Base-by-base conservation (phyloP, 2,797 vertebrate genomes). In the Micrastur ruficollis region DNA sequence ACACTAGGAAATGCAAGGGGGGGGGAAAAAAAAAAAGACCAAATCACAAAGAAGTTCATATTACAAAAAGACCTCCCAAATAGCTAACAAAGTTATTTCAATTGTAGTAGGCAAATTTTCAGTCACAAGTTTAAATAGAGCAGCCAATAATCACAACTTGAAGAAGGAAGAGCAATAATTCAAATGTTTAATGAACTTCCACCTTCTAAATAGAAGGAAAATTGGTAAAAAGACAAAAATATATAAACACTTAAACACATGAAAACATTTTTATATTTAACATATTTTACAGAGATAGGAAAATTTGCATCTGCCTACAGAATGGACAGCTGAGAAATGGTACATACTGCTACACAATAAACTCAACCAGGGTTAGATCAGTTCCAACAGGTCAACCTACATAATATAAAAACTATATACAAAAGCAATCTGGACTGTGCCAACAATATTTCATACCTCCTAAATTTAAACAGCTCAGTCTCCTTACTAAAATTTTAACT, bases 171-270 rank as follows among this genome's bases (percentile, higher is more conserved):
- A 81, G 55, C 19, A 50, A 40, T 29, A 53, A 79, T 67, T 20
- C 62, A 73, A 83, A 76, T 2, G 7, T 97, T 97, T 97, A 97
- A 94, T 97, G 72, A 92, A 88, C 11, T 58, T 68, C 4, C 19
- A 65, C 71, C 82, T 95, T 92, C 46, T 36, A 76, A 82, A 85
- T 4, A 53, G 46, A 88, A 46, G 6, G 59, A 80, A 93, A 92
- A 47, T 32, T n/a, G 11, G 23, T 32, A 90, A 86, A 86, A 56
- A 53, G 32, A 55, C 65, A 70, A 86, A 81, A 92, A 93, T 14
- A 55, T 20, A 68, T 34, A 50, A 89, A 93, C 58, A 52, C 27
- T 18, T 68, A 21, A 89, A 89, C 49, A 81, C 49, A 29, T 2
- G 5, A 65, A 68, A 90, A 91, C 49, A 4, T 50, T 78, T 72